phyloP scores from a whole-genome alignment of 2,888 invertebrate species.

The Catocala sponsa region DNA sequence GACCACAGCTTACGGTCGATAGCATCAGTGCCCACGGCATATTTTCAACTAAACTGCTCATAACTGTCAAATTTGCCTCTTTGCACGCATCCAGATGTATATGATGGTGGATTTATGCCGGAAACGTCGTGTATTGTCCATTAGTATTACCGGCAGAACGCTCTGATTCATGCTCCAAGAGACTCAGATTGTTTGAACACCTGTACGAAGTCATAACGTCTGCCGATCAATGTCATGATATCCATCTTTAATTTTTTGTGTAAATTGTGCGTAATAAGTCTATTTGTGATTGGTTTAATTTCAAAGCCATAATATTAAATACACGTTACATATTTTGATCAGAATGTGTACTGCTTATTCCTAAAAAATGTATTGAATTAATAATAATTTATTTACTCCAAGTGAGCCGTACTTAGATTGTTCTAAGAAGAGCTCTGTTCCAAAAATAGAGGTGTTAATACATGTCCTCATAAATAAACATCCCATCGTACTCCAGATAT shows the following conservation, averaged over 20 bases:
- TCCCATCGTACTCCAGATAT: constrained; percentile 19
- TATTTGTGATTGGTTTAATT: no score
- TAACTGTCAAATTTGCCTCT: constrained; percentile 72
- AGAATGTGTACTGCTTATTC: no score
- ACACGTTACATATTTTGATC: no score
- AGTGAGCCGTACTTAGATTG: not conserved
- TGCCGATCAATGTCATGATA: constrained; percentile 20
- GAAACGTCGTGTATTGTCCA: constrained; percentile 64
- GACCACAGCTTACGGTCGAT: constrained; percentile 55
- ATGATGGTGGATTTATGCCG: constrained; percentile 64
- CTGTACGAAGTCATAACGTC: constrained; percentile 52
- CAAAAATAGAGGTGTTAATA: constrained; percentile 10
- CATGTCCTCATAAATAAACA: constrained; percentile 22
- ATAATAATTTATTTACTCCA: no score
- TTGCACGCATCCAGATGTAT: constrained; percentile 56
- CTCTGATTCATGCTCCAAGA: constrained; percentile 62
- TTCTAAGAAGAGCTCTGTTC: not conserved
- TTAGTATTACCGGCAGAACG: constrained; percentile 67
- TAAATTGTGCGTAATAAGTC: constrained; percentile 1
- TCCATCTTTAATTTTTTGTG: constrained; percentile 17
- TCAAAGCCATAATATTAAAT: no score
- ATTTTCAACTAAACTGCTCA: constrained; percentile 64
- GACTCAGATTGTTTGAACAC: constrained; percentile 59
- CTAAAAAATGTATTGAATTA: no score
- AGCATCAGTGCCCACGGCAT: constrained; percentile 61